These are phyloP conservation scores for Caenorhabditis inopinata DNA, from an alignment of 1,140 invertebrate genomes.

Conservation along the genomic window DNA sequence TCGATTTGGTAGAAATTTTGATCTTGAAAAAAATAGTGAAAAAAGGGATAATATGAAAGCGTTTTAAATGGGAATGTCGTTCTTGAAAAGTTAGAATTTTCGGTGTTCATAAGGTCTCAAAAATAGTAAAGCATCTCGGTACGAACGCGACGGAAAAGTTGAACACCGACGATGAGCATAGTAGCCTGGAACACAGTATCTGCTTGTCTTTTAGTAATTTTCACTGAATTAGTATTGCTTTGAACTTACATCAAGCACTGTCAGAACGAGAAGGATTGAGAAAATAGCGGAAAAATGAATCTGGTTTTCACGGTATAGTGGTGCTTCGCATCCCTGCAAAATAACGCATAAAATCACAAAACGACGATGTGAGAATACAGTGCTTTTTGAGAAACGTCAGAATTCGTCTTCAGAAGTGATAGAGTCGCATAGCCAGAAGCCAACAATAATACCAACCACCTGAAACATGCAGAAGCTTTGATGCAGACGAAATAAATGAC, in stretches of 20 bases:
- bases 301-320: slow-evolving; percentile 24
- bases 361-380: neutral
- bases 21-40: neutral
- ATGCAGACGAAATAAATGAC: neutral
- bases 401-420: slow-evolving; percentile 56
- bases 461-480: slow-evolving; percentile 43
- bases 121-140: slow-evolving; percentile 46
- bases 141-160: slow-evolving; percentile 33
- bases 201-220: neutral
- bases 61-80: neutral
- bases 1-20: neutral
- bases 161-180: neutral
- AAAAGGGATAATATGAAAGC: neutral
- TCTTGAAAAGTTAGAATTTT: neutral
- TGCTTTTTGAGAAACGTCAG: neutral
- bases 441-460: slow-evolving; percentile 63
- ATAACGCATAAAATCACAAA: neutral
- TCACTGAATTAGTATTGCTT: neutral
- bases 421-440: slow-evolving; percentile 64
- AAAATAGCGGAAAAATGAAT: slow-evolving; percentile 40
- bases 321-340: slow-evolving; percentile 28
- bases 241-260: slow-evolving; percentile 14
- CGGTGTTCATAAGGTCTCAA: slow-evolving; percentile 1
- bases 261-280: slow-evolving; percentile 23
- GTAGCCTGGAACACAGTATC: slow-evolving; percentile 31